Conservation (phyloP, 1,140 invertebrate species). For the Drosophila repleta region DNA sequence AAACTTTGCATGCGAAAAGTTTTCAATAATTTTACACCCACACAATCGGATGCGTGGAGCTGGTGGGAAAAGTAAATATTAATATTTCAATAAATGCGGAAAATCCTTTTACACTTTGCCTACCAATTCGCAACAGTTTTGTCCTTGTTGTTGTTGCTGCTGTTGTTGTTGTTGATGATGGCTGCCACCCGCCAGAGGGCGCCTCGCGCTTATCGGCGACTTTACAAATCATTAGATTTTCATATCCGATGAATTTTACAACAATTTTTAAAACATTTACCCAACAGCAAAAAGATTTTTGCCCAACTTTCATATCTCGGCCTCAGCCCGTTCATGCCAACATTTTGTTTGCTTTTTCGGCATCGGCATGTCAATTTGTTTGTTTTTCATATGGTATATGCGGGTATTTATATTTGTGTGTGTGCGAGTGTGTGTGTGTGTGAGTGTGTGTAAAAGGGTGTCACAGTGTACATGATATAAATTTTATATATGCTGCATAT, state of each 20-base stretch:
- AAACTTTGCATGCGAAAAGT: conserved; percentile 46
- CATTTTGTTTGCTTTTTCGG: conserved; percentile 63
- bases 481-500: conserved; percentile 47
- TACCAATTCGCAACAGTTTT: conserved; percentile 46
- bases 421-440: neutral
- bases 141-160: conserved; percentile 6
- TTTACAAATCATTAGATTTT: conserved; percentile 83
- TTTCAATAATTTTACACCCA: conserved; percentile 45
- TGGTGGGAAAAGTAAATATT: conserved; percentile 64
- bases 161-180: conserved; percentile 2
- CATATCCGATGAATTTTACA: conserved; percentile 82
- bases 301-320: conserved; percentile 34
- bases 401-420: no score
- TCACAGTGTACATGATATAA: conserved; percentile 23
- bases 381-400: conserved; percentile 47
- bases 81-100: conserved; percentile 76
- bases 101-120: conserved; percentile 67
- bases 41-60: conserved; percentile 41
- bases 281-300: conserved; percentile 44
- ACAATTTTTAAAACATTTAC: conserved; percentile 68
- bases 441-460: conserved; percentile 19
- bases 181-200: conserved; percentile 39
- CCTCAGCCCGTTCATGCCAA: conserved; percentile 19
- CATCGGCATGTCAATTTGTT: conserved; percentile 75
- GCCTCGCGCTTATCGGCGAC: conserved; percentile 68